These are phyloP conservation scores for Tachina fera DNA, from an alignment of 2,888 invertebrate genomes.

Conservation along the genomic window DNA sequence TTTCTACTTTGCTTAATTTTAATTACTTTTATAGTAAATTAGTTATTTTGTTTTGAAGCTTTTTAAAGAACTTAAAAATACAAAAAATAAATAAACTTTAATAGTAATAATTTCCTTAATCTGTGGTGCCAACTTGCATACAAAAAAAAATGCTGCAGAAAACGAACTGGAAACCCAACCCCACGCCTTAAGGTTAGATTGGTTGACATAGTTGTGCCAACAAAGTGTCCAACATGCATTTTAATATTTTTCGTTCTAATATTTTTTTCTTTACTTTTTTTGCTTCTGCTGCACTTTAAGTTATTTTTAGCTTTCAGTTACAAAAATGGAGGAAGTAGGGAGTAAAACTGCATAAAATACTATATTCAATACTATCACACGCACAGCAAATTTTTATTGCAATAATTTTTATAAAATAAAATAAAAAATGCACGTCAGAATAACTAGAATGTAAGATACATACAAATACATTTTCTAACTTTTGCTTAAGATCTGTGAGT, in stretches of 20 bases:
- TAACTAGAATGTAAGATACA: background rate
- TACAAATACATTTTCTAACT: background rate
- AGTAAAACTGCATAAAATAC: slow-evolving; percentile 11
- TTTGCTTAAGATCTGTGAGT: slow-evolving; percentile 10
- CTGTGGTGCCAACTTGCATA: slow-evolving; percentile 38
- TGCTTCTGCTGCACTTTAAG: background rate
- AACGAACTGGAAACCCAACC: background rate
- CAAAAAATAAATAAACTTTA: background rate
- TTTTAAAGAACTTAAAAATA: slow-evolving; percentile 9
- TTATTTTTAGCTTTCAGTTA: slow-evolving; percentile 37
- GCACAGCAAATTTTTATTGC: slow-evolving; percentile 21
- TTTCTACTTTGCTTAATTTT: background rate
- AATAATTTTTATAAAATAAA: slow-evolving; percentile 17
- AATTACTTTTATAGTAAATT: slow-evolving; percentile 27
- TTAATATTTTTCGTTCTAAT: slow-evolving; percentile 53
- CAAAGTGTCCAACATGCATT: slow-evolving; percentile 57
- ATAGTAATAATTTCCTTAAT: slow-evolving; percentile 36
- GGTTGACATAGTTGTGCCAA: slow-evolving; percentile 65
- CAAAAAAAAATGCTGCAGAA: slow-evolving; percentile 5
- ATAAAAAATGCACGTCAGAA: background rate
- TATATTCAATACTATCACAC: slow-evolving; percentile 17
- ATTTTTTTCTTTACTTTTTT: slow-evolving; percentile 7
- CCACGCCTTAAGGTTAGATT: slow-evolving; percentile 63
- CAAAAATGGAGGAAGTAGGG: slow-evolving; percentile 29
- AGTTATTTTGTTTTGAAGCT: background rate